These are phyloP conservation scores for Bradynema listronoti DNA, from an alignment of 1,140 invertebrate genomes.

Conservation along the genomic window DNA sequence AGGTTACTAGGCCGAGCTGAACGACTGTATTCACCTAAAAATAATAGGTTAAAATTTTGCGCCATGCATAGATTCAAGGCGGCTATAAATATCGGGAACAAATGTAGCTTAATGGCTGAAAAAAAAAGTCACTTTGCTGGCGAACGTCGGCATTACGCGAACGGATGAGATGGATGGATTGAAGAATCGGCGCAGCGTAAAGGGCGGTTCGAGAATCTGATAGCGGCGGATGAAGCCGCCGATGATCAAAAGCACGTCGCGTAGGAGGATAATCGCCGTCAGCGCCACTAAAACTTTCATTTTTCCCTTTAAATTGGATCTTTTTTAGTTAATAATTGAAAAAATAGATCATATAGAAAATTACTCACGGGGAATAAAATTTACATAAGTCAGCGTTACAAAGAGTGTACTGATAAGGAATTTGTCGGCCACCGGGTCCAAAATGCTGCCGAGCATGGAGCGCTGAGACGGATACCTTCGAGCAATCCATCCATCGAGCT, in stretches of 20 bases:
- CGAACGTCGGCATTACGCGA: slow-evolving; percentile 79
- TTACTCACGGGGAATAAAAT: slow-evolving; percentile 70
- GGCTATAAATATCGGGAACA: background rate
- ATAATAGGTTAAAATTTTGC: slow-evolving; percentile 11
- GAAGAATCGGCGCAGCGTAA: slow-evolving; percentile 72
- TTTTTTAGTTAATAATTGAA: slow-evolving; percentile 1
- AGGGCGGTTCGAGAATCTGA: slow-evolving; percentile 74
- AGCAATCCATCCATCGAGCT: slow-evolving; percentile 88
- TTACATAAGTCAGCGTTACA: slow-evolving; percentile 74
- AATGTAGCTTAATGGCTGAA: background rate
- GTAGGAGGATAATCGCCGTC: slow-evolving; percentile 73
- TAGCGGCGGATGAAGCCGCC: slow-evolving; percentile 82
- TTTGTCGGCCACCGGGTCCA: slow-evolving; percentile 96
- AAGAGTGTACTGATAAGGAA: slow-evolving; percentile 81
- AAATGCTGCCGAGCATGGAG: slow-evolving; percentile 81
- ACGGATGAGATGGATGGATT: slow-evolving; percentile 80
- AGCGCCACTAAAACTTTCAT: slow-evolving; percentile 63
- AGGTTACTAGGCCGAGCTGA: slow-evolving; percentile 73
- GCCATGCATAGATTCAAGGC: background rate
- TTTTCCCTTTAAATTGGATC: slow-evolving; percentile 3
- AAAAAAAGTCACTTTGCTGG: slow-evolving; percentile 71
- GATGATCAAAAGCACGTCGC: slow-evolving; percentile 73
- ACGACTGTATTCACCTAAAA: slow-evolving; percentile 71
- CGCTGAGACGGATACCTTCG: slow-evolving; percentile 80
- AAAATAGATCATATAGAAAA: slow-evolving; percentile 34